Conservation (phyloP, 1,140 invertebrate genomes). For the Calephelis nemesis region DNA sequence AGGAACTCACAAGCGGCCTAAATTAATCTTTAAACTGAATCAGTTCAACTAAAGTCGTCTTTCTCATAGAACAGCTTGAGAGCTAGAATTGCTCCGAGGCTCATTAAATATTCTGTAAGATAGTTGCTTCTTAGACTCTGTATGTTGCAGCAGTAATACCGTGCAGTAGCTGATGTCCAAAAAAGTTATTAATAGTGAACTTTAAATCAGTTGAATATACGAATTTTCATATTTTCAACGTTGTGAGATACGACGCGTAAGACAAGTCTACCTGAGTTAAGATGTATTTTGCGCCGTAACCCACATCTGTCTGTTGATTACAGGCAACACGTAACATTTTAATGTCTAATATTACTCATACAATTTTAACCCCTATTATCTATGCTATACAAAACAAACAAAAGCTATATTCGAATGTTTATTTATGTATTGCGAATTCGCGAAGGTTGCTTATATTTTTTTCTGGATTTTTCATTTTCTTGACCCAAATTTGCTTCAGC, state of each 20-base stretch:
- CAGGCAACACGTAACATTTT: slow-evolving; percentile 42
- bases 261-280: not conserved
- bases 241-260: not conserved
- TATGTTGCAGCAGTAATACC: too few species aligned
- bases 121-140: too few species aligned
- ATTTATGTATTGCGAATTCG: slow-evolving; percentile 36
- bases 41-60: too few species aligned
- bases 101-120: too few species aligned
- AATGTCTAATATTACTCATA: slow-evolving; percentile 29
- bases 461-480: slow-evolving; percentile 55
- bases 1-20: too few species aligned
- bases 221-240: too few species aligned
- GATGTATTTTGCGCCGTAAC: slow-evolving; percentile 23
- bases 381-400: slow-evolving; percentile 20
- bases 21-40: too few species aligned
- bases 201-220: too few species aligned
- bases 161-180: too few species aligned
- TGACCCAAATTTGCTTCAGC: slow-evolving; percentile 47
- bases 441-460: slow-evolving; percentile 46
- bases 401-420: slow-evolving; percentile 21
- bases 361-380: slow-evolving; percentile 40
- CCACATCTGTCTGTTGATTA: slow-evolving; percentile 49
- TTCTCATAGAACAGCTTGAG: too few species aligned
- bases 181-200: too few species aligned
- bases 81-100: too few species aligned